A percentile compares a stretch with the other conserved stretches of the same genome.
Conservation (phyloP, 1,140 invertebrate species). For the Drosophila navojoa region DNA sequence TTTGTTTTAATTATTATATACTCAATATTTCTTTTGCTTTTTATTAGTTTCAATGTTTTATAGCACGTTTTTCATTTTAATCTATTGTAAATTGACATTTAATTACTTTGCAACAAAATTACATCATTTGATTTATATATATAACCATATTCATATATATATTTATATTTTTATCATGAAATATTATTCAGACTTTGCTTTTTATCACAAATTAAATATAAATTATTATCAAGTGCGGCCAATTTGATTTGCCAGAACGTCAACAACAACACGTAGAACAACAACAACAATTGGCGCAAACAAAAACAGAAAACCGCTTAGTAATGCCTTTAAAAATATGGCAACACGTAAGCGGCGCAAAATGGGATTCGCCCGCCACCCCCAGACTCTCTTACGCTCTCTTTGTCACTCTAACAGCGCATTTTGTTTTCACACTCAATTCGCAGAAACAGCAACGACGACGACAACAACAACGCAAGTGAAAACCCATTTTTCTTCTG, state of each 20-base stretch:
- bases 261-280: conserved; percentile 45
- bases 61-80: conserved; percentile 1
- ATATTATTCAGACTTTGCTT: conserved; percentile 22
- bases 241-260: conserved; percentile 56
- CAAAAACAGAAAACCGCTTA: conserved; percentile 70
- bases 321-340: conserved; percentile 83
- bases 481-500: conserved; percentile 57
- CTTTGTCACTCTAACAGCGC: conserved; percentile 8
- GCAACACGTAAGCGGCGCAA: conserved; percentile 77
- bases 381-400: not conserved
- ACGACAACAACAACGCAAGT: conserved; percentile 37
- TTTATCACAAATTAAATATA: conserved; percentile 76
- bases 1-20: not conserved
- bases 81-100: not conserved
- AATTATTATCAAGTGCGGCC: conserved; percentile 71
- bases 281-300: conserved; percentile 47
- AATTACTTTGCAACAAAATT: not conserved
- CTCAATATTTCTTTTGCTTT: not conserved
- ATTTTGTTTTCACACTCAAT: conserved; percentile 73
- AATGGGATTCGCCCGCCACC: not conserved
- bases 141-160: too few species aligned
- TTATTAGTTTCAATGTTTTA: not conserved
- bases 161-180: conserved; percentile 7
- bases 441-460: conserved; percentile 41
- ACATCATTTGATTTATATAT: conserved; percentile 19